Base-by-base conservation (phyloP, 2,888 invertebrate genomes). In the Spisula solida region DNA sequence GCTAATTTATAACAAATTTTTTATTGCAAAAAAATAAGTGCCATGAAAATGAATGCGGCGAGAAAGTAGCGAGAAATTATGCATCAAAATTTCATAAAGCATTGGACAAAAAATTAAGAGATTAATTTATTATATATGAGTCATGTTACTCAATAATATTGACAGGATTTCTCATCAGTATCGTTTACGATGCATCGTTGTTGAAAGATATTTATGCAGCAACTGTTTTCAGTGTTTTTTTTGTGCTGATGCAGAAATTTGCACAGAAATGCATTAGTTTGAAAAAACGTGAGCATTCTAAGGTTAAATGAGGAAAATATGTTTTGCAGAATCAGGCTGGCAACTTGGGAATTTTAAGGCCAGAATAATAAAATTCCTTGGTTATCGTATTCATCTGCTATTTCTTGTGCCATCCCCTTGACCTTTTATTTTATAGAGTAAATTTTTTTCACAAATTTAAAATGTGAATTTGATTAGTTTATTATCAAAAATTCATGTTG, bases 291-390 rank as follows among this genome's bases (percentile, higher is more conserved):
- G 25, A 66, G 25, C 60, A 66, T 66, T 66, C 25, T 10, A 66
- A 66, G 60, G 60, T 66, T 66, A n/a, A 66, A n/a, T 66, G 60
- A 66, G 60, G 60, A 66, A 66, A 25, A 25, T 66, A 25, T 66
- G 60, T 25, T 66, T 25, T n/a, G 60, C 60, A 66, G 60, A 66
- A n/a, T 25, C 25, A 8, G 25, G 25, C 60, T 1, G n/a, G 60
- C 10, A 66, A 66, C 25, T 25, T 66, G 60, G 25, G 60, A 25
- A 25, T 20, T 20, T 14, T 60, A 14, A 55, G 18, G 20, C 18
- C 55, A 55, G 55, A 55, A 2, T 55, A 2, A 55, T 55, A 8
- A 2, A 55, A 20, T 55, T 14, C 20, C 56, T 56, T 16, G 6
- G 20, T 56, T 14, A 6, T 6, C 56, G 18, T 18, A n/a, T 56